phyloP scores from a whole-genome alignment of 2,797 vertebrate species.

The Rhadinocentrus ornatus region DNA sequence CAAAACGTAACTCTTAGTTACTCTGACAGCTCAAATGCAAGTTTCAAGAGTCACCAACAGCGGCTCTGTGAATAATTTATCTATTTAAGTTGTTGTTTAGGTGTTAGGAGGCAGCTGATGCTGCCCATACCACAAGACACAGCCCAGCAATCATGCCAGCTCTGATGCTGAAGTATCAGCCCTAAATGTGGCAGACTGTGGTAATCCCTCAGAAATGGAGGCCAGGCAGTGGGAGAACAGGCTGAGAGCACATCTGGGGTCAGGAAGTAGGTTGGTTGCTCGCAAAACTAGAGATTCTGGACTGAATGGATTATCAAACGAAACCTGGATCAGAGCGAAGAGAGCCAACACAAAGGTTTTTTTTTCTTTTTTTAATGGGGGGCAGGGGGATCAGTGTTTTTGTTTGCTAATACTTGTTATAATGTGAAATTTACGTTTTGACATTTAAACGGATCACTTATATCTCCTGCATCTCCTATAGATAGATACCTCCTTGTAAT shows the following conservation, averaged over 20 bases:
- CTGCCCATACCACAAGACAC: slow-evolving; percentile 38
- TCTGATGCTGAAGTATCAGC: slow-evolving; percentile 50
- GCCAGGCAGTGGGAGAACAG: slow-evolving; percentile 60
- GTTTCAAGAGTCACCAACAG: slow-evolving; percentile 7
- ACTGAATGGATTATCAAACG: slow-evolving; percentile 72
- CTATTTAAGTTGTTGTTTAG: not conserved
- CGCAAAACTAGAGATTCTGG: slow-evolving; percentile 62
- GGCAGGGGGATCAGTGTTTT: slow-evolving; percentile 1
- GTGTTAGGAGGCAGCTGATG: slow-evolving; percentile 39
- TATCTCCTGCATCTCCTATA: slow-evolving; percentile 24
- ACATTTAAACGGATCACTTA: slow-evolving; percentile 16
- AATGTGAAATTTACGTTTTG: slow-evolving; percentile 12
- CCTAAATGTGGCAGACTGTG: slow-evolving; percentile 48
- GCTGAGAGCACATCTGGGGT: slow-evolving; percentile 76
- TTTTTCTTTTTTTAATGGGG: not conserved
- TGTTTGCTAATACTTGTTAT: slow-evolving; percentile 51
- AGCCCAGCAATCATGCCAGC: slow-evolving; percentile 30
- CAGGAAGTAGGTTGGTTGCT: slow-evolving; percentile 73
- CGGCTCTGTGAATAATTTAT: not conserved
- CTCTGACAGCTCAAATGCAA: slow-evolving; percentile 4
- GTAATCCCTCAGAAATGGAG: slow-evolving; percentile 74
- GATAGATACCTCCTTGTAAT: slow-evolving; percentile 3
- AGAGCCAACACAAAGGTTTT: slow-evolving; percentile 35
- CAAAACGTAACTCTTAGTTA: slow-evolving; percentile 6
- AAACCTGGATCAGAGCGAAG: slow-evolving; percentile 57